Percentiles rank a stretch among this genome's conserved stretches.
These are phyloP conservation scores for Dione juno DNA, from an alignment of 2,888 invertebrate genomes.

Conservation along the genomic window DNA sequence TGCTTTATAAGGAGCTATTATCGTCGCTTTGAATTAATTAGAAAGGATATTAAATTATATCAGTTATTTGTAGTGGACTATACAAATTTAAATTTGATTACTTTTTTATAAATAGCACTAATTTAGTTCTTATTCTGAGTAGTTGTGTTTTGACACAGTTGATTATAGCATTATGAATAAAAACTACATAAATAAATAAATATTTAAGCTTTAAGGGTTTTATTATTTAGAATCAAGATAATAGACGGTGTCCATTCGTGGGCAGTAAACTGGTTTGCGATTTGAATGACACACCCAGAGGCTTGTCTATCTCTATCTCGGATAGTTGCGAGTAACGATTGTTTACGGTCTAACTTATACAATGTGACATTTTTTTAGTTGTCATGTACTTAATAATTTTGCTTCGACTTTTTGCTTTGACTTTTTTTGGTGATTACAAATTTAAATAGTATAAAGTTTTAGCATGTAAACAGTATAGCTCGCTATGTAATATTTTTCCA, in stretches of 20 bases:
- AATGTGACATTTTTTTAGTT: background rate
- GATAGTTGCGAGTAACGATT: slow-evolving; percentile 21
- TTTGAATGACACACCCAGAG: slow-evolving; percentile 40
- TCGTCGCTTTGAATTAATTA: slow-evolving; percentile 55
- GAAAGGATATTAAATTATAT: slow-evolving; percentile 56
- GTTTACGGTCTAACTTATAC: slow-evolving; percentile 17
- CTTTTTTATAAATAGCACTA: background rate
- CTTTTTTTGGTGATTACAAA: background rate
- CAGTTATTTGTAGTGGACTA: slow-evolving; percentile 29
- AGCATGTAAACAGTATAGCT: too few relatives aligned
- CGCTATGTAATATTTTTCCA: too few relatives aligned
- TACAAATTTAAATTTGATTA: slow-evolving; percentile 43
- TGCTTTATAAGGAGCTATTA: slow-evolving; percentile 46
- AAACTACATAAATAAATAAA: background rate
- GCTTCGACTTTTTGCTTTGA: too few relatives aligned
- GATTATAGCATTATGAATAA: background rate
- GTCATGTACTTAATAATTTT: too few relatives aligned
- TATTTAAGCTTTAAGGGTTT: slow-evolving; percentile 10
- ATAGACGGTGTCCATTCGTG: slow-evolving; percentile 23
- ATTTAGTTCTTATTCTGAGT: background rate
- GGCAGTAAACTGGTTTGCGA: slow-evolving; percentile 37
- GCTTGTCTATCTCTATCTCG: slow-evolving; percentile 11
- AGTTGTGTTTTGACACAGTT: background rate
- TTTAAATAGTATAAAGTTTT: too few relatives aligned
- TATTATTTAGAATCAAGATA: slow-evolving; percentile 8